phyloP scores from a whole-genome alignment of 1,140 invertebrate genomes.

The Megathymus violae region DNA sequence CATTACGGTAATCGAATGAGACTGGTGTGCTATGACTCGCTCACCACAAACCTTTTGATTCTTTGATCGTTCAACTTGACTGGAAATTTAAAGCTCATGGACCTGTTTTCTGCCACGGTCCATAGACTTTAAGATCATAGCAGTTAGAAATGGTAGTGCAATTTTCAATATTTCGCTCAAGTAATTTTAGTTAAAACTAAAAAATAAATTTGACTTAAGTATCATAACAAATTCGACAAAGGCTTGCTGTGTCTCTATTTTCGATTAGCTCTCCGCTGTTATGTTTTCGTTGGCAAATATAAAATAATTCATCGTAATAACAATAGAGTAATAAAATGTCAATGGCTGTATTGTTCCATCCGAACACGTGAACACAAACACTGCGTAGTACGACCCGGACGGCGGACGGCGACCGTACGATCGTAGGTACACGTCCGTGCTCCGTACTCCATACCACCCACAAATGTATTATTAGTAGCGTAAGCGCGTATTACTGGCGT shows the following conservation, averaged over 20 bases:
- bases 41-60: too few relatives aligned
- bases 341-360: constrained; percentile 68
- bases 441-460: constrained; percentile 30
- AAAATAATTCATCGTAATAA: constrained; percentile 36
- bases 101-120: too few relatives aligned
- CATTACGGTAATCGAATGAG: too few relatives aligned
- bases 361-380: constrained; percentile 48
- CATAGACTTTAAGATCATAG: too few relatives aligned
- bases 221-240: not conserved
- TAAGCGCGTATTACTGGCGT: constrained; percentile 51
- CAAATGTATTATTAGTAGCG: constrained; percentile 57
- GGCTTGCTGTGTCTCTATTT: constrained; percentile 15
- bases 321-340: constrained; percentile 69
- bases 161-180: too few relatives aligned
- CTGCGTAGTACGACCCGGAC: constrained; percentile 38
- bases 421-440: constrained; percentile 11
- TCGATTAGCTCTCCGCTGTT: constrained; percentile 25
- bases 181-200: too few relatives aligned
- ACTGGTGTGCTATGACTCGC: too few relatives aligned
- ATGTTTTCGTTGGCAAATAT: constrained; percentile 34
- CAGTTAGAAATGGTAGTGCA: too few relatives aligned
- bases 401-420: not conserved
- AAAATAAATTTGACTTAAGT: too few relatives aligned
- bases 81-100: too few relatives aligned
- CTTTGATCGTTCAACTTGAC: too few relatives aligned